Evolutionary conservation across 2,113 vertebrate species (phyloP).

Genomic region (Theristicus caerulescens): DNA sequence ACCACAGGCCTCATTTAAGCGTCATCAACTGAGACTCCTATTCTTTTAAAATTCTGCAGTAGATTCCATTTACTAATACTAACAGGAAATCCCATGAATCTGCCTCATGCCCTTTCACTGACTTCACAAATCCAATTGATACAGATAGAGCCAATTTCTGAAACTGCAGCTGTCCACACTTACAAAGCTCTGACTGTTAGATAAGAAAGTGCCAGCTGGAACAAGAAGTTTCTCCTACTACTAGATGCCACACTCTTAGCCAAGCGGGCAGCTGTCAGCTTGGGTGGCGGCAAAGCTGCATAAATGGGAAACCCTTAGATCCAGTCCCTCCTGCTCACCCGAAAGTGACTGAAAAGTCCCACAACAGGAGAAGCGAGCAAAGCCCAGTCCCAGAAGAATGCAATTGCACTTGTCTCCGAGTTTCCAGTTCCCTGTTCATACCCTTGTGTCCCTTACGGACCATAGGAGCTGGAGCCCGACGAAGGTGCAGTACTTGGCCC

Average conservation of each 20-base stretch:
- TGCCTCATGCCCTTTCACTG: slow-evolving; percentile 78
- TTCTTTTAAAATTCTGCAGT: slow-evolving; percentile 59
- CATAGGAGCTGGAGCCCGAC: not conserved
- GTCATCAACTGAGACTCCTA: slow-evolving; percentile 15
- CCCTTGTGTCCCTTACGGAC: not conserved
- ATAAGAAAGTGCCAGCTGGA: slow-evolving; percentile 89
- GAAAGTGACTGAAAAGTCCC: not conserved
- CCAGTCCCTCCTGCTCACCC: slow-evolving; percentile 44
- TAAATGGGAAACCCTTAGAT: slow-evolving; percentile 56
- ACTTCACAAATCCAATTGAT: slow-evolving; percentile 82
- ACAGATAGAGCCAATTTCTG: slow-evolving; percentile 78
- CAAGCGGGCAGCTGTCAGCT: slow-evolving; percentile 86
- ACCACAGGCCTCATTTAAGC: slow-evolving; percentile 9
- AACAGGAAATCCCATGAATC: slow-evolving; percentile 81
- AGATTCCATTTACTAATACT: slow-evolving; percentile 75
- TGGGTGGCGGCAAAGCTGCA: slow-evolving; percentile 71
- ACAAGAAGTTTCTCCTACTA: slow-evolving; percentile 82
- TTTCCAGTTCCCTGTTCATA: not conserved
- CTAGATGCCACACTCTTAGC: slow-evolving; percentile 79
- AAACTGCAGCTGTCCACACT: slow-evolving; percentile 84
- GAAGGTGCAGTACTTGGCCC: not conserved
- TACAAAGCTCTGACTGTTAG: slow-evolving; percentile 88
- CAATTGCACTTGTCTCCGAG: not conserved
- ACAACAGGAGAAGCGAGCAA: not conserved
- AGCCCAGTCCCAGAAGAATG: not conserved